Evolutionary conservation across 1,140 invertebrate genomes (phyloP).

Genomic region (Ganaspis sp.): DNA sequence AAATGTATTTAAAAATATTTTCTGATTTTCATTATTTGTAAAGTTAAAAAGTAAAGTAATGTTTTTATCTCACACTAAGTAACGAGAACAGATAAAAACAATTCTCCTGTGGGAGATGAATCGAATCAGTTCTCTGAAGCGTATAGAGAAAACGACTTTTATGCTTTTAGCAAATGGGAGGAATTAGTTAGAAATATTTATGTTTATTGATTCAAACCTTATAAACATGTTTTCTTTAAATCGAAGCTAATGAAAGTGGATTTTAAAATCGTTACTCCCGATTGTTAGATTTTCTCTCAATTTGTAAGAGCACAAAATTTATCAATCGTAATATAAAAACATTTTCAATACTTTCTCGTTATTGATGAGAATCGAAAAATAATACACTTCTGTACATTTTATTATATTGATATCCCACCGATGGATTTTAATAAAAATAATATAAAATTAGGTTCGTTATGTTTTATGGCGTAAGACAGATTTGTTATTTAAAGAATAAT

Average conservation of each 20-base stretch:
- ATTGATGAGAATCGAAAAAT: too few relatives aligned
- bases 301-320: too few relatives aligned
- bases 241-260: not conserved
- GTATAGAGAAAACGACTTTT: not conserved
- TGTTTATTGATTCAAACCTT: not conserved
- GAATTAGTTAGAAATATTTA: conserved; percentile 26
- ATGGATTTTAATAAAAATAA: too few relatives aligned
- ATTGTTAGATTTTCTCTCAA: not conserved
- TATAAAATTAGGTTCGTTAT: too few relatives aligned
- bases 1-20: not conserved
- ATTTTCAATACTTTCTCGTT: too few relatives aligned
- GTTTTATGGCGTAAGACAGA: too few relatives aligned
- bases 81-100: conserved; percentile 2
- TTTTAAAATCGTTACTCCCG: not conserved
- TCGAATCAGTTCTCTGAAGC: not conserved
- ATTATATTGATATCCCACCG: too few relatives aligned
- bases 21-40: not conserved
- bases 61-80: not conserved
- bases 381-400: too few relatives aligned
- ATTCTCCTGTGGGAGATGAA: not conserved
- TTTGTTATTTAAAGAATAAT: too few relatives aligned
- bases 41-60: not conserved
- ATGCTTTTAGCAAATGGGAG: not conserved
- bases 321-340: too few relatives aligned
- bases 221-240: not conserved